A percentile compares a stretch with the other conserved stretches of the same genome.
These are phyloP conservation scores for Hipposideros armiger DNA, from an alignment of 2,113 vertebrate species.

Conservation along the genomic window DNA sequence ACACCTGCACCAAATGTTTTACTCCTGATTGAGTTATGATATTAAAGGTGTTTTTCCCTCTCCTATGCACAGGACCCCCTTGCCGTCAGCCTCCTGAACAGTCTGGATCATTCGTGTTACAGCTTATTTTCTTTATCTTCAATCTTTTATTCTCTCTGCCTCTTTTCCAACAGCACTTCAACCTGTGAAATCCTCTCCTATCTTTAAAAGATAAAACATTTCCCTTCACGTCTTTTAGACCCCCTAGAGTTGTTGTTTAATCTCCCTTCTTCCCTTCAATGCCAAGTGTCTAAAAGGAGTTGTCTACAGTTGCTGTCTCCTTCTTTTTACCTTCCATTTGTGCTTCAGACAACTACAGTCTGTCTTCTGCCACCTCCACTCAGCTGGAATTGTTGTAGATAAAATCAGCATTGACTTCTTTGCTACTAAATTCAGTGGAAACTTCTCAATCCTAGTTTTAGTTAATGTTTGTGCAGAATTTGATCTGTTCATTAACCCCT, in stretches of 20 bases:
- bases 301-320: background rate
- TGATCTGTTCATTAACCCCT: background rate
- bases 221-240: background rate
- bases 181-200: background rate
- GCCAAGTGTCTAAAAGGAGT: background rate
- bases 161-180: background rate
- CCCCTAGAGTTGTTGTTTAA: background rate
- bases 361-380: slow-evolving; percentile 16
- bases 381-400: background rate
- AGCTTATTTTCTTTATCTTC: slow-evolving; percentile 10
- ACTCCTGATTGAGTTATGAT: background rate
- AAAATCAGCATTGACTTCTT: slow-evolving; percentile 44
- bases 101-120: background rate
- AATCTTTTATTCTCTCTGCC: background rate
- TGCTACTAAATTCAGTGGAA: background rate
- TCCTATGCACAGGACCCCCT: too few relatives aligned
- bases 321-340: background rate
- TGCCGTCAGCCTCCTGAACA: background rate
- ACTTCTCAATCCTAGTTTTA: background rate
- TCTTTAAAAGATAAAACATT: slow-evolving; percentile 39
- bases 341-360: background rate
- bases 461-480: background rate
- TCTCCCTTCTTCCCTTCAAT: background rate
- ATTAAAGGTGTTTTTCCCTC: background rate
- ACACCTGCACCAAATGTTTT: background rate